phyloP scores from a whole-genome alignment of 2,888 invertebrate genomes.

The Drosophila parthenogenetica region DNA sequence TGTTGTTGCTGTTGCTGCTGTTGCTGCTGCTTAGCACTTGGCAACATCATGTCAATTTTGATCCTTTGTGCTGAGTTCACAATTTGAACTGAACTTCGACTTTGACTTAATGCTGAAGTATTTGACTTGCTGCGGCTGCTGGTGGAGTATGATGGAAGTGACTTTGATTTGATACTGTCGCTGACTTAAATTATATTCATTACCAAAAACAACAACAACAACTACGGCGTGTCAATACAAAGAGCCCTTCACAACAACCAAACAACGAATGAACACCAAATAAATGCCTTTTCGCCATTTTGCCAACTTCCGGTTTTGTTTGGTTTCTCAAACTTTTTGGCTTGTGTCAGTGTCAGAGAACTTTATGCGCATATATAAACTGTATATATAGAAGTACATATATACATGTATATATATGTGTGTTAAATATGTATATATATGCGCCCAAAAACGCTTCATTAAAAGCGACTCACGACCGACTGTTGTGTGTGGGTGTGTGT shows the following conservation, averaged over 20 bases:
- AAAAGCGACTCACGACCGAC: slow-evolving; percentile 60
- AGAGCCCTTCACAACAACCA: neutral
- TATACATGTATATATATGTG: slow-evolving; percentile 30
- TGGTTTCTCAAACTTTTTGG: slow-evolving; percentile 54
- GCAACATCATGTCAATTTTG: slow-evolving; percentile 52
- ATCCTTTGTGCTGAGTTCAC: slow-evolving; percentile 41
- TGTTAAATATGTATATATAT: slow-evolving; percentile 44
- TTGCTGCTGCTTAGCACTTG: slow-evolving; percentile 16
- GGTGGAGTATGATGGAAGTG: slow-evolving; percentile 6
- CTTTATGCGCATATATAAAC: slow-evolving; percentile 15
- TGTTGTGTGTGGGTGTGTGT: slow-evolving; percentile 7
- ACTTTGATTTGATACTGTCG: slow-evolving; percentile 52
- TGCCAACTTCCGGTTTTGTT: slow-evolving; percentile 55
- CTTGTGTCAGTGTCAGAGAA: slow-evolving; percentile 23
- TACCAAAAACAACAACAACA: slow-evolving; percentile 8
- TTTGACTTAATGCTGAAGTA: slow-evolving; percentile 20
- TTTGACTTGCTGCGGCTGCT: neutral
- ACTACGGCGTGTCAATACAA: slow-evolving; percentile 25
- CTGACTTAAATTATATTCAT: slow-evolving; percentile 60
- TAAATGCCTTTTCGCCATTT: slow-evolving; percentile 53
- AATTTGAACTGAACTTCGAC: slow-evolving; percentile 29
- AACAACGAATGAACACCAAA: slow-evolving; percentile 31
- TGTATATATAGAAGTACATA: slow-evolving; percentile 8
- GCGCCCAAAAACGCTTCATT: slow-evolving; percentile 70
- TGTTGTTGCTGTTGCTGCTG: slow-evolving; percentile 8